Conservation (phyloP, 2,113 vertebrate species). For the Thamnaconus septentrionalis region DNA sequence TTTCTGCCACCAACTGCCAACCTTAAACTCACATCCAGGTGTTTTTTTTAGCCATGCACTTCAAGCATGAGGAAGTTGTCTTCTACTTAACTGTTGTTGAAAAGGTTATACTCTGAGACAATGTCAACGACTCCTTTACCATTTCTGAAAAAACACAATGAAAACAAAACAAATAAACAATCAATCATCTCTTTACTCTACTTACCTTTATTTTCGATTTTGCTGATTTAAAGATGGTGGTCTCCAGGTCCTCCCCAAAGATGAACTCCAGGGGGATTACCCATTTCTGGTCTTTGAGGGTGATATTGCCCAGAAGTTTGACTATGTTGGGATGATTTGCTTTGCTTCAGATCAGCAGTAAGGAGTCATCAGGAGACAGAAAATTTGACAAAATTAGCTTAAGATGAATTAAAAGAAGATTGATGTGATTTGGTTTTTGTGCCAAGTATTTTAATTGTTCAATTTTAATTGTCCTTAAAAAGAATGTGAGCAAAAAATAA, state of each 20-base stretch:
- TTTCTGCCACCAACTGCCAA: not conserved
- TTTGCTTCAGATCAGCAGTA: conserved; percentile 44
- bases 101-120: too few species aligned
- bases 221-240: conserved; percentile 68
- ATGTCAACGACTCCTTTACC: too few species aligned
- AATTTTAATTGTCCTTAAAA: too few species aligned
- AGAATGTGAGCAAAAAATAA: too few species aligned
- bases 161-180: too few species aligned
- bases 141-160: too few species aligned
- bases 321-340: conserved; percentile 72
- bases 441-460: too few species aligned
- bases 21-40: not conserved
- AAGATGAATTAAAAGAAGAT: not conserved
- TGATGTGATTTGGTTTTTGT: too few species aligned
- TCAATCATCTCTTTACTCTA: too few species aligned
- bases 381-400: not conserved
- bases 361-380: not conserved
- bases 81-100: too few species aligned
- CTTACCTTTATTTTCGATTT: conserved; percentile 73
- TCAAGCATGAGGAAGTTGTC: not conserved
- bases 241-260: conserved; percentile 76
- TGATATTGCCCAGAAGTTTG: conserved; percentile 73
- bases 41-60: not conserved
- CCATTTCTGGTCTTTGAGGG: conserved; percentile 61
- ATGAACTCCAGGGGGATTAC: conserved; percentile 77